Conservation (phyloP, 1,140 invertebrate genomes). For the Kradibia gibbosae region DNA sequence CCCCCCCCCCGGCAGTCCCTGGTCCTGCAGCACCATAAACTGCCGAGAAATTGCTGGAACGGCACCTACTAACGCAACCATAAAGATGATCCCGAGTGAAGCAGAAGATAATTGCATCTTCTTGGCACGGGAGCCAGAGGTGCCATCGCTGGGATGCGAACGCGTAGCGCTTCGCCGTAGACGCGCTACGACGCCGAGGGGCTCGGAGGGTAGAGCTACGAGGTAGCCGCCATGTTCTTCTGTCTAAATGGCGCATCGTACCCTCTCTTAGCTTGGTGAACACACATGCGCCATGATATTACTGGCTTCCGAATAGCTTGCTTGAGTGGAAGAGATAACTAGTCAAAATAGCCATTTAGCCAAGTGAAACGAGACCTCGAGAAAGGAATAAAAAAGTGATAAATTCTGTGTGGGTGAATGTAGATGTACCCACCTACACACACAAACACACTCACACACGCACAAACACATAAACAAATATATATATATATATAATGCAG, state of each 20-base stretch:
- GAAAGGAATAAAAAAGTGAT: too few species aligned
- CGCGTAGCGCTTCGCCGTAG: not conserved
- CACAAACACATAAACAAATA: too few species aligned
- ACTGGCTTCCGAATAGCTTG: too few species aligned
- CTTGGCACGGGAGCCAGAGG: constrained; percentile 53
- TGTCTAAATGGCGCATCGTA: not conserved
- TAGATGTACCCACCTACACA: too few species aligned
- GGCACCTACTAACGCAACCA: constrained; percentile 54
- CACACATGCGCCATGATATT: too few species aligned
- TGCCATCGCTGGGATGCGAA: constrained; percentile 31
- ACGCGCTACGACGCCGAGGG: not conserved
- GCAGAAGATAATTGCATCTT: constrained; percentile 59
- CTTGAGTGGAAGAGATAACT: too few species aligned
- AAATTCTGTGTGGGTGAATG: too few species aligned
- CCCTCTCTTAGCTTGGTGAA: too few species aligned
- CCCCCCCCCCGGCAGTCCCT: not conserved
- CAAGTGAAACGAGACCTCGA: too few species aligned
- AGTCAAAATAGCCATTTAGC: too few species aligned
- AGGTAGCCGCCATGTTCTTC: not conserved
- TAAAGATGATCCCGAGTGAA: constrained; percentile 58
- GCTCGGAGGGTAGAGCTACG: not conserved
- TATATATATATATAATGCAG: too few species aligned
- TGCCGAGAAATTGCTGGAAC: constrained; percentile 37
- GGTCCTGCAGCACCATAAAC: constrained; percentile 4
- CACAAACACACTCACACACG: too few species aligned